These are phyloP conservation scores for Calidris pugnax DNA, from an alignment of 2,113 vertebrate genomes.

Conservation along the genomic window DNA sequence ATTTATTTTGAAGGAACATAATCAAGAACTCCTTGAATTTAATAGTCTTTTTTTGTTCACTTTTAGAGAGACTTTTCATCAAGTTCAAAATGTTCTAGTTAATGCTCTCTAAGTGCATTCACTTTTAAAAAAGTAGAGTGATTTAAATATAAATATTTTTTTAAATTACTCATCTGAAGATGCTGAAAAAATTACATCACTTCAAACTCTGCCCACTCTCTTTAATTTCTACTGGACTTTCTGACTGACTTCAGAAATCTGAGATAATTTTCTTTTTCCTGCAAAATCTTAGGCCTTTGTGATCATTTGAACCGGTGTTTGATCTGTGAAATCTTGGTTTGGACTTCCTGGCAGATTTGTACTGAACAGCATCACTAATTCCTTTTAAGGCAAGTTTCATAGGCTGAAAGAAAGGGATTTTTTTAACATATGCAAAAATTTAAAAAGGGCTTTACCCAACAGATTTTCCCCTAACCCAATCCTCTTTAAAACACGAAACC, in stretches of 20 bases:
- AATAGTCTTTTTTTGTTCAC: not conserved
- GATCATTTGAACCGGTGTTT: not conserved
- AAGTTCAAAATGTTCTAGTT: not conserved
- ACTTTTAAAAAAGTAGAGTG: not conserved
- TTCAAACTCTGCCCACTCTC: not conserved
- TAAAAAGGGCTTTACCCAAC: constrained; percentile 21
- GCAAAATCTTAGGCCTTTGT: not conserved
- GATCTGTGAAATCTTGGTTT: constrained; percentile 16
- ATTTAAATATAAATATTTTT: not conserved
- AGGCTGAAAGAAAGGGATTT: constrained; percentile 29
- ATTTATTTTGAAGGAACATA: not conserved
- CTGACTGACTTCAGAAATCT: not conserved
- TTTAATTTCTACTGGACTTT: not conserved
- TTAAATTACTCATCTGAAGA: not conserved
- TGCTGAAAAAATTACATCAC: not conserved
- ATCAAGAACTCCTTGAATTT: not conserved
- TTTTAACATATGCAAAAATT: constrained; percentile 42
- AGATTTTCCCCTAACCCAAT: constrained; percentile 29
- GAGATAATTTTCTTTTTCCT: not conserved
- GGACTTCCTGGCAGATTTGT: constrained; percentile 31
- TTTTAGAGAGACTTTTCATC: not conserved
- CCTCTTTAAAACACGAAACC: constrained; percentile 50
- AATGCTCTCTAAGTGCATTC: not conserved
- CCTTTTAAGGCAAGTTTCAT: not conserved
- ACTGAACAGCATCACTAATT: constrained; percentile 29